Evolutionary conservation across 2,113 vertebrate genomes (phyloP), one percentile per base, ranked within the genome.

Genomic region (Corydoras sp.): DNA sequence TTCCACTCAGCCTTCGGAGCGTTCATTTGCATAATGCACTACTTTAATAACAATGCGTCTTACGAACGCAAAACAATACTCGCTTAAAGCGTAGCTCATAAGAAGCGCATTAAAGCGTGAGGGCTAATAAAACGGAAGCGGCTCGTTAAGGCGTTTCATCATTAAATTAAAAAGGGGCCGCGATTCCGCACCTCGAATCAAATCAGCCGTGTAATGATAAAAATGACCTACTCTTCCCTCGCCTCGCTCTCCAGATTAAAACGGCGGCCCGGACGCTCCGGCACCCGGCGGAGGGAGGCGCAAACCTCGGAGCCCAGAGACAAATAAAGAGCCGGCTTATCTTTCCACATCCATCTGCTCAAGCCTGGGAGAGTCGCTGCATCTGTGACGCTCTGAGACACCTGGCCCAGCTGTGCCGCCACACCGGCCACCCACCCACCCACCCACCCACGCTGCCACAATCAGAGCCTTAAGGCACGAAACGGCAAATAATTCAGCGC

Each of bases 371-470:
- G 64, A 61, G 35, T 59, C 58, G 30, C 63, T 54, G 63, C 14
- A 61, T 60, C 71, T 66, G 62, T 62, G 65, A 68, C 30, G 50
- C 49, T 14, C 62, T 0, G 58, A 62, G 50, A 74, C 72, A 68
- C 72, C 72, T 74, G 65, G 49, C 15, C 65, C 72, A 68, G 72
- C 72, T 74, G 72, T 68, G 72, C 35, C 4, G 72, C 35, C 4
- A 72, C 61, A 2, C 32, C 53, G 3, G 30, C 35, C 59, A 24
- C 63, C 59, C 48, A 14, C 10, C 12, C 56, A 60, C 51, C 35
- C 35, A 43, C 35, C 35, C 18, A 24, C 18, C 35, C 35, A 43
- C 35, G 4, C 4, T 43, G 4, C 35, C 35, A 8, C 35, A 43
- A 43, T 8, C 35, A 4, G 4, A 8, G 35, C 35, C 35, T 43